Conservation (phyloP, 2,888 invertebrate genomes). For the Chaitophorus viminalis region DNA sequence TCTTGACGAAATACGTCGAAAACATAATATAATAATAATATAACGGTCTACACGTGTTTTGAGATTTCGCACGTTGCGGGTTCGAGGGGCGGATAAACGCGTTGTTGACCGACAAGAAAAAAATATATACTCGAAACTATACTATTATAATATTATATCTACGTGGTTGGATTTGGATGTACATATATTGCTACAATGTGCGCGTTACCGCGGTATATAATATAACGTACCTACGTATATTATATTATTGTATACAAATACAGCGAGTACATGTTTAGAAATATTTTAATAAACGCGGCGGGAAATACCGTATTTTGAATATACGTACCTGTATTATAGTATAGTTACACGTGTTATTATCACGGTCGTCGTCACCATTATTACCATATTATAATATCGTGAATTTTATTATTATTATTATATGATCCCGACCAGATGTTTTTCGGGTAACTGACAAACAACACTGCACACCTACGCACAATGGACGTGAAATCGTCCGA, state of each 20-base stretch:
- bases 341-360: conserved; percentile 6
- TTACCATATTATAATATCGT: neutral
- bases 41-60: neutral
- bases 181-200: neutral
- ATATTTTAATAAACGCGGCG: neutral
- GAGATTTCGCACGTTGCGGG: neutral
- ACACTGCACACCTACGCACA: conserved; percentile 13
- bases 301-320: neutral
- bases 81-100: conserved; percentile 10
- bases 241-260: too few relatives aligned
- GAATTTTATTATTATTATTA: neutral
- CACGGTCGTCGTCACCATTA: neutral
- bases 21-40: neutral
- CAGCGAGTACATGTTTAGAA: neutral
- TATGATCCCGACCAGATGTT: conserved; percentile 24
- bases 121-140: neutral
- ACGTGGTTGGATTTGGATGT: neutral
- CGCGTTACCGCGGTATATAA: too few relatives aligned
- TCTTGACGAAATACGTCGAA: neutral
- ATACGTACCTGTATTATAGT: neutral
- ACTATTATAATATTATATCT: neutral
- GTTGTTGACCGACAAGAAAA: conserved; percentile 41
- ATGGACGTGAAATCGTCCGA: conserved; percentile 29
- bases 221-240: neutral
- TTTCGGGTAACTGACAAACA: neutral